Base-by-base conservation (phyloP, 2,113 vertebrate genomes). In the Eubucco bourcierii region DNA sequence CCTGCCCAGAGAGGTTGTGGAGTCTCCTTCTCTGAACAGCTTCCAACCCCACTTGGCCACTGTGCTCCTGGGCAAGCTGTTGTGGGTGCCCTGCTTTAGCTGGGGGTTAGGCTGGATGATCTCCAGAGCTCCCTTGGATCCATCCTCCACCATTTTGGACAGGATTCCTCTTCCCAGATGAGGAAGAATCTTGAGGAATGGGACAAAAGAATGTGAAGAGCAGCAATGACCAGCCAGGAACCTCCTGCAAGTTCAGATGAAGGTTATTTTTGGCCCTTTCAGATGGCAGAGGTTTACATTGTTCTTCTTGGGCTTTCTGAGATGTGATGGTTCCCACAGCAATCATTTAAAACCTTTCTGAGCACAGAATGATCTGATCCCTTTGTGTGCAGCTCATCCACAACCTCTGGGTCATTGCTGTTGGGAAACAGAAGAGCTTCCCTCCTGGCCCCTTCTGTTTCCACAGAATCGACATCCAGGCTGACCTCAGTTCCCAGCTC, bases 211-310 rank as follows among this genome's bases (percentile, higher is more conserved):
- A 24, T 27, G 33, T 27, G 24, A 46, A 80, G 71, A 70, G 37
- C 68, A 7, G 3, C 3, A 1, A 2, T 1, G 1, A 44, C 34
- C 3, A 7, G 8, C 80, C 37, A 4, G 23, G 41, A 71, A 58
- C 27, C 33, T 46, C 37, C 41, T 3, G 24, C 39, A 8, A 18
- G 6, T 52, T 78, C 4, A 2, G 16, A 8, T 24, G 16, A 60
- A 68, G 21, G 77, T 52, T 68, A 12, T 84, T 79, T 74, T 29
- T 10, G n/a, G 41, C n/a, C 13, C 33, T 75, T 47, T 61, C 67
- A 61, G 23, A 29, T 2, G 23, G 33, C 27, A 37, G 17, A 56
- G 24, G 44, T 9, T 76, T 53, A 31, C 58, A 21, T 53, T 58
- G 59, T 80, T 1, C 1, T 60, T 76, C 7, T 0, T 37, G 64